Evolutionary conservation across 2,113 vertebrate genomes (phyloP).

Genomic region (Brachypteracias leptosomus): DNA sequence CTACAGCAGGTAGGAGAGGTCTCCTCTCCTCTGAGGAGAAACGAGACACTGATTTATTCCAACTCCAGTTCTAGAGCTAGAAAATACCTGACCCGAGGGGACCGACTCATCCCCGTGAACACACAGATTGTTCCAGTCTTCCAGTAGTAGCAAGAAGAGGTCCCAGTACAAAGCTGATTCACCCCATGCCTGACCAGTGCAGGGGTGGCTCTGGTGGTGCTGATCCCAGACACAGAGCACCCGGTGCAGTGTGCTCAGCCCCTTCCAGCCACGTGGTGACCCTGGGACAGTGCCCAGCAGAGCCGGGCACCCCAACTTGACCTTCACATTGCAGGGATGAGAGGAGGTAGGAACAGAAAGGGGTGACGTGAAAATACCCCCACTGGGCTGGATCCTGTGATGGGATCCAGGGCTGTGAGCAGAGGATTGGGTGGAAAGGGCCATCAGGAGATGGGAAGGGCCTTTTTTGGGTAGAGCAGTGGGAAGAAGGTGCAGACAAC

Average conservation of each 20-base stretch:
- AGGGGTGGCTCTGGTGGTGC: neutral
- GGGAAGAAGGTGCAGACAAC: neutral
- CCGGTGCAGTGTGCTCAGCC: neutral
- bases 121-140: neutral
- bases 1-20: neutral
- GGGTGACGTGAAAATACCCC: neutral
- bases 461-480: neutral
- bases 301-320: neutral
- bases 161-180: neutral
- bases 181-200: neutral
- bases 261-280: accelerated
- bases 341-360: neutral
- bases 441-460: neutral
- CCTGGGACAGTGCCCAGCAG: neutral
- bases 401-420: neutral
- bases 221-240: neutral
- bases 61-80: neutral
- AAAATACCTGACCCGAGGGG: neutral
- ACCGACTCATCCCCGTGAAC: accelerated
- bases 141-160: neutral
- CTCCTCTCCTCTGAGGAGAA: neutral
- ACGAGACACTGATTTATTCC: conserved; percentile 4
- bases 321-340: neutral
- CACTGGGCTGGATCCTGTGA: accelerated
- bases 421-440: neutral